phyloP scores from a whole-genome alignment of 2,888 invertebrate species.

The Furcula furcula region DNA sequence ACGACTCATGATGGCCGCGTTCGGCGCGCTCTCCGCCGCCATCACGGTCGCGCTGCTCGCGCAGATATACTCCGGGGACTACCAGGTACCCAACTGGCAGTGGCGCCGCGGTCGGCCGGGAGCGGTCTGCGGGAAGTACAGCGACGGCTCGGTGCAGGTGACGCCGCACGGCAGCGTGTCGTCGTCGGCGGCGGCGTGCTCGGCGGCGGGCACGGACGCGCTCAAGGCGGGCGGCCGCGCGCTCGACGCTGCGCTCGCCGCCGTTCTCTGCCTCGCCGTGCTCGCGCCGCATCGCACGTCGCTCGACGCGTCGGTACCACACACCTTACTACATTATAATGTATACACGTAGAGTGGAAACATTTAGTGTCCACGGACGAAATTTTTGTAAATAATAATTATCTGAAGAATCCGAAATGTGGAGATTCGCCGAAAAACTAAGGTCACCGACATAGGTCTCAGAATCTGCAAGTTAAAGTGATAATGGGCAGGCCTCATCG shows the following conservation, averaged over 20 bases:
- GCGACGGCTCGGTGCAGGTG: too few species aligned
- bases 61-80: conserved; percentile 87
- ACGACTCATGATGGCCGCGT: conserved; percentile 84
- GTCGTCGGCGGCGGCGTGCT: conserved; percentile 86
- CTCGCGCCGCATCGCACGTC: conserved; percentile 88
- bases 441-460: too few species aligned
- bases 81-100: conserved; percentile 78
- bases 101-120: not conserved
- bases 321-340: too few species aligned
- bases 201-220: conserved; percentile 85
- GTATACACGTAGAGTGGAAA: too few species aligned
- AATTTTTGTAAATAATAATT: too few species aligned
- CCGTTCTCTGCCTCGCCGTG: conserved; percentile 88
- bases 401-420: too few species aligned
- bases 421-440: too few species aligned
- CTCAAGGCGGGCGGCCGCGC: conserved; percentile 89
- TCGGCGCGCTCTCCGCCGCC: conserved; percentile 84
- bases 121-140: too few species aligned
- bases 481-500: too few species aligned
- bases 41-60: conserved; percentile 87
- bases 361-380: too few species aligned
- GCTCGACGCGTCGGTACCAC: conserved; percentile 87
- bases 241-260: conserved; percentile 88
- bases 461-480: too few species aligned
- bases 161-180: conserved; percentile 89